phyloP scores from a whole-genome alignment of 2,113 vertebrate species.

The Blennius ocellaris region DNA sequence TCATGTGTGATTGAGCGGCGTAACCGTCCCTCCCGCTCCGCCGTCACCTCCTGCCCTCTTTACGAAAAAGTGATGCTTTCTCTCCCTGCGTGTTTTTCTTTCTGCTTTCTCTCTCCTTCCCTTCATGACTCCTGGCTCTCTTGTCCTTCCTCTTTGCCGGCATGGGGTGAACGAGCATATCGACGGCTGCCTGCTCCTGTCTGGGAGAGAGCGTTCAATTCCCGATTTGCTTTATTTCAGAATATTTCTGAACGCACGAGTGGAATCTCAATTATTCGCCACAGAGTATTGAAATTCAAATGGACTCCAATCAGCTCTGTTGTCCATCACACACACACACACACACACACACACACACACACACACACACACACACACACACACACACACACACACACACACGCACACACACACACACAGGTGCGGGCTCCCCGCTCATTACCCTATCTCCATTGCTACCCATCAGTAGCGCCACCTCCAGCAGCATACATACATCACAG shows the following conservation, averaged over 20 bases:
- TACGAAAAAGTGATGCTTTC: constrained; percentile 32
- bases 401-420: neutral
- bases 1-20: constrained; percentile 43
- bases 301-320: constrained; percentile 34
- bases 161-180: constrained; percentile 53
- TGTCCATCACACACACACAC: constrained; percentile 10
- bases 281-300: constrained; percentile 59
- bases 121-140: constrained; percentile 14
- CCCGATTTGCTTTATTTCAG: constrained; percentile 29
- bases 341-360: constrained; percentile 2
- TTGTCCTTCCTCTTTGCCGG: constrained; percentile 23
- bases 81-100: constrained; percentile 1
- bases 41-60: constrained; percentile 37
- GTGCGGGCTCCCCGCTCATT: constrained; percentile 40
- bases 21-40: constrained; percentile 31
- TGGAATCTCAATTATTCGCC: constrained; percentile 58
- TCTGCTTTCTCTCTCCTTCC: constrained; percentile 25
- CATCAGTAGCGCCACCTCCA: constrained; percentile 59
- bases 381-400: constrained; percentile 19
- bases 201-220: constrained; percentile 24
- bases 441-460: constrained; percentile 62
- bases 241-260: constrained; percentile 60
- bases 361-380: constrained; percentile 1
- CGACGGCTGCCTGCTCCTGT: constrained; percentile 38
- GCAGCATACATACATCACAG: constrained; percentile 64